These are phyloP conservation scores for Harpalus rubripes DNA, from an alignment of 2,888 invertebrate species.

Conservation along the genomic window DNA sequence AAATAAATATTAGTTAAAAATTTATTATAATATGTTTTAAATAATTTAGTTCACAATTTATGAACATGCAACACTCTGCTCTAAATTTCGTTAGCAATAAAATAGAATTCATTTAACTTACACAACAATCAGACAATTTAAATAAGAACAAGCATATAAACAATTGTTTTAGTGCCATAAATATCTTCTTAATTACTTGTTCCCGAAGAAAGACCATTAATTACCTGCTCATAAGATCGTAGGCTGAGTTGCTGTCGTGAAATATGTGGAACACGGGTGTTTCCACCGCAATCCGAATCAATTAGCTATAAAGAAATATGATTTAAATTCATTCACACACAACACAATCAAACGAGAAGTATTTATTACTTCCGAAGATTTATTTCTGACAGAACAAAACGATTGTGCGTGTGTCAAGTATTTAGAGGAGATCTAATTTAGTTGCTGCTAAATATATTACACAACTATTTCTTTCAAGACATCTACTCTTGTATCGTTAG, in stretches of 20 bases:
- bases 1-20: conserved; percentile 13
- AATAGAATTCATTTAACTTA: conserved; percentile 32
- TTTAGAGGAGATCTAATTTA: conserved; percentile 20
- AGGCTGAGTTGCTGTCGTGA: conserved; percentile 24
- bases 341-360: background rate
- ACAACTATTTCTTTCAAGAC: conserved; percentile 13
- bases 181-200: conserved; percentile 48
- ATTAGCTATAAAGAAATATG: conserved; percentile 50
- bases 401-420: conserved; percentile 30
- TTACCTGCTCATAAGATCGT: conserved; percentile 29
- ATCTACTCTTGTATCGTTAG: conserved; percentile 4
- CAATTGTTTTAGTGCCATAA: conserved; percentile 37
- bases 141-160: conserved; percentile 50
- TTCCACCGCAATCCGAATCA: conserved; percentile 30
- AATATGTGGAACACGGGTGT: conserved; percentile 42
- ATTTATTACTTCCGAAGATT: conserved; percentile 30
- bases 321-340: conserved; percentile 35
- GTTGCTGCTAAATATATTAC: conserved; percentile 18
- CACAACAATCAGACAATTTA: conserved; percentile 33
- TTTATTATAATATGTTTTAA: background rate
- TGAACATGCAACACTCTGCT: background rate
- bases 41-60: conserved; percentile 1
- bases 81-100: conserved; percentile 5
- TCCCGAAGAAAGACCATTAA: conserved; percentile 24
- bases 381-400: conserved; percentile 32